A percentile compares a stretch with the other conserved stretches of the same genome.
Conservation (phyloP, 2,888 invertebrate genomes). For the Aspidiotus rigidus region DNA sequence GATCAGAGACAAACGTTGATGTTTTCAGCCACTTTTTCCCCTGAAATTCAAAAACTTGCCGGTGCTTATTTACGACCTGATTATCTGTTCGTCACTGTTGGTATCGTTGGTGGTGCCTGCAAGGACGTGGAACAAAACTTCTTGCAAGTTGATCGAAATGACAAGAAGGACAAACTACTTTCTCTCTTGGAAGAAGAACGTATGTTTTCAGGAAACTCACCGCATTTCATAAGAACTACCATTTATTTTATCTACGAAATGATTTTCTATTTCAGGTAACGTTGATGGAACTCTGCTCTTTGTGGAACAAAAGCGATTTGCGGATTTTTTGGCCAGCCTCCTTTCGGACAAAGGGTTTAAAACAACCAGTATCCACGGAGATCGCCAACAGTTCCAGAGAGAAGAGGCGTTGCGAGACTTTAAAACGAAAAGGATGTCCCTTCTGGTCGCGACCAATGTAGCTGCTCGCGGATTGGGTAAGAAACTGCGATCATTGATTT, state of each 20-base stretch:
- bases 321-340: slow-evolving; percentile 78
- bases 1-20: slow-evolving; percentile 54
- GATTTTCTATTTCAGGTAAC: neutral
- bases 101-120: slow-evolving; percentile 87
- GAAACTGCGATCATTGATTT: neutral
- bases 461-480: slow-evolving; percentile 80
- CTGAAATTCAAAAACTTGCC: slow-evolving; percentile 69
- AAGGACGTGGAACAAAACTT: slow-evolving; percentile 78
- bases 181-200: slow-evolving; percentile 53
- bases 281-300: slow-evolving; percentile 64
- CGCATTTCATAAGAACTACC: neutral
- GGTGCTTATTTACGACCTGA: slow-evolving; percentile 58
- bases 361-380: slow-evolving; percentile 66
- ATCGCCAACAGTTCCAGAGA: slow-evolving; percentile 61
- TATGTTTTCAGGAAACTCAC: neutral
- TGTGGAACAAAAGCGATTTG: slow-evolving; percentile 79
- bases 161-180: slow-evolving; percentile 65
- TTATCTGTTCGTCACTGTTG: slow-evolving; percentile 83
- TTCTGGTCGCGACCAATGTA: slow-evolving; percentile 90
- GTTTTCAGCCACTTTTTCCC: slow-evolving; percentile 70
- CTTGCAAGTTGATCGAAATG: slow-evolving; percentile 56
- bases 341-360: slow-evolving; percentile 66
- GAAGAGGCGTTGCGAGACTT: slow-evolving; percentile 70
- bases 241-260: neutral
- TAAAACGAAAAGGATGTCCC: slow-evolving; percentile 60